phyloP scores from a whole-genome alignment of 2,113 vertebrate genomes.

The Paradoxurus hermaphroditus region DNA sequence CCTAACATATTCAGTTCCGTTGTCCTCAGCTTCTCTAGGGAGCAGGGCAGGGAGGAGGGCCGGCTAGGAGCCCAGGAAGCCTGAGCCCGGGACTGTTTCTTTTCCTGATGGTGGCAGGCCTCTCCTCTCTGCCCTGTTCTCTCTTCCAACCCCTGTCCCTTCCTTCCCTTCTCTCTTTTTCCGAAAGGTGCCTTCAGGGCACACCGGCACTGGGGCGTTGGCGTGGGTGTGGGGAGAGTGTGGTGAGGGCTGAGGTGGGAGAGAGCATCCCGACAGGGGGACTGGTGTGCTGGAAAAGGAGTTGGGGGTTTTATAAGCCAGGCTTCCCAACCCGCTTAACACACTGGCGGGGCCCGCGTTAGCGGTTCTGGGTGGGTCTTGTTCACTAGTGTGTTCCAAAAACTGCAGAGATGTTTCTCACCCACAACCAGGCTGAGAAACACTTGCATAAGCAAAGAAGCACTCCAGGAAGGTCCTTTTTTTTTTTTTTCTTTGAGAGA shows the following conservation, averaged over 20 bases:
- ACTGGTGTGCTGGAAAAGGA: background rate
- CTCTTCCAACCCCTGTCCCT: background rate
- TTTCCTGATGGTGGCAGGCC: background rate
- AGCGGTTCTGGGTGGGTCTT: background rate
- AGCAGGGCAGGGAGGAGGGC: background rate
- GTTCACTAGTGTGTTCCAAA: background rate
- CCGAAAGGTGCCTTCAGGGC: background rate
- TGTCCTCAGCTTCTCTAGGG: background rate
- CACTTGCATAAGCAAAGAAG: background rate
- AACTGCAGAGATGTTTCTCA: background rate
- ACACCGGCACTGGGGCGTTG: too few relatives aligned
- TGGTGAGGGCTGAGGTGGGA: background rate
- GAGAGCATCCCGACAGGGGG: background rate
- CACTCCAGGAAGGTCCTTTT: background rate
- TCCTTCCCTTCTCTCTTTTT: background rate
- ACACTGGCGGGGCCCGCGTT: background rate
- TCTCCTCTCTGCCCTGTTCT: too few relatives aligned
- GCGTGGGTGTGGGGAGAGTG: background rate
- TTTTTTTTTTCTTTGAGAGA: too few relatives aligned
- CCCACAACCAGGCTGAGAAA: background rate
- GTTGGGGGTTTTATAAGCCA: too few relatives aligned
- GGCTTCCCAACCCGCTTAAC: background rate
- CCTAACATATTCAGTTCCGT: background rate
- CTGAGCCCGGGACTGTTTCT: background rate
- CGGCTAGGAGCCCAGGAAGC: background rate